Evolutionary conservation across 2,113 vertebrate species (phyloP).

Genomic region (Macquaria ambigua): DNA sequence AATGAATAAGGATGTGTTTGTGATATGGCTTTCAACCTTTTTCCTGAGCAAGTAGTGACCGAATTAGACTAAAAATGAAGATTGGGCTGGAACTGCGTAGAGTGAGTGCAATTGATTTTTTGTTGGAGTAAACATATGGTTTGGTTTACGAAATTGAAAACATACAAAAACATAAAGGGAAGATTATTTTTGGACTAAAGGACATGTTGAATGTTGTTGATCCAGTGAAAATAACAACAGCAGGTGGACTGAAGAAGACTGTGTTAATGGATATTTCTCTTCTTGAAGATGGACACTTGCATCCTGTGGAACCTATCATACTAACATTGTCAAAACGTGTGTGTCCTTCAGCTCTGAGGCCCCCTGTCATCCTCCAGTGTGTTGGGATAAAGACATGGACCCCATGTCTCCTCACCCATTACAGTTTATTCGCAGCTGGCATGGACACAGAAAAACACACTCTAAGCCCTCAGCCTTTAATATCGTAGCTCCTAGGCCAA

Average conservation of each 20-base stretch:
- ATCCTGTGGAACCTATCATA: not conserved
- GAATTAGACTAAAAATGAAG: not conserved
- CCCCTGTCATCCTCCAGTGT: not conserved
- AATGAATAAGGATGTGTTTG: not conserved
- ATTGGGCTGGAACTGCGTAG: not conserved
- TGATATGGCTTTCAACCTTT: not conserved
- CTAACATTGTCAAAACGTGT: not conserved
- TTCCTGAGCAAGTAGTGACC: not conserved
- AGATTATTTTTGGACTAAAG: not conserved
- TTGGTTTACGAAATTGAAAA: not conserved
- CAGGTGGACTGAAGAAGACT: not conserved
- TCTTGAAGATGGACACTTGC: not conserved
- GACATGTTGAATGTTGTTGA: not conserved
- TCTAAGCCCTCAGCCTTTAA: conserved; percentile 36
- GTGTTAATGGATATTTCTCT: not conserved
- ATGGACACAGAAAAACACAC: conserved; percentile 22
- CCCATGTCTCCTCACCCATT: not conserved
- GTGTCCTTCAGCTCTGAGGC: not conserved
- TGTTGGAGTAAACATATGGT: not conserved
- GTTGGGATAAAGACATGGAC: not conserved
- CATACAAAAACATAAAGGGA: not conserved
- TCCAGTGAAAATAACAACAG: not conserved
- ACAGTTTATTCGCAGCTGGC: not conserved
- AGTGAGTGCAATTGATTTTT: not conserved
- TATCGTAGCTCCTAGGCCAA: conserved; percentile 15